Base-by-base conservation (phyloP, 2,888 invertebrate species). In the Xanthorhoe spadicearia region DNA sequence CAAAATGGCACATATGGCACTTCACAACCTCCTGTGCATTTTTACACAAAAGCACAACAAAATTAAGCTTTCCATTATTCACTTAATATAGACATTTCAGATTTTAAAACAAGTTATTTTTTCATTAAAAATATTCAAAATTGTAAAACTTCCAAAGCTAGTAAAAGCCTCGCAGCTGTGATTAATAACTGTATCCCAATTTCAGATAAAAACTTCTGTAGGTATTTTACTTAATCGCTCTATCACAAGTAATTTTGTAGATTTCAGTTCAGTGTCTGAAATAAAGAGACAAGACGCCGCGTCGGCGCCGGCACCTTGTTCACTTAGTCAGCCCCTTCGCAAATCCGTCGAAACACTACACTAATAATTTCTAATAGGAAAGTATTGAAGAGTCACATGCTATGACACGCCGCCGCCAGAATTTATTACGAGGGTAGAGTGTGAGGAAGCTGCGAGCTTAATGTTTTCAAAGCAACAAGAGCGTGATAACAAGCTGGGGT, bases 401-500 rank as follows among this genome's bases (percentile, higher is more conserved):
- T 80, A 76, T 76, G 77, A 77, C 74, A 74, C 68, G 76, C 77
- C 75, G 74, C 73, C 74, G 72, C 71, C 72, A 61, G 73, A 77
- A 75, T 77, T 78, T 75, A 77, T 77, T 76, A 73, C 70, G 72
- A 72, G 71, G 46, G 53, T 61, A 51, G 55, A 63, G 60, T 67
- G 58, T 60, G 61, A 57, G 61, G 61, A 54, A 50, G 67, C 63
- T 60, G 60, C 56, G 55, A 77, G 74, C 77, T 78, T 74, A 76
- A 78, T 78, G 78, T 80, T 83, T 83, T 78, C 73, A 73, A 74
- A 80, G 75, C 79, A 78, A 81, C 79, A 79, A 77, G 79, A 78
- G 77, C 78, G 78, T 77, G 79, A 80, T 82, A 84, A 83, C 80
- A 83, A 83, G 77, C 76, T 79, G 78, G 75, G 77, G n/a, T n/a